Base-by-base conservation (phyloP, 2,888 invertebrate species). In the Phragmatobia fuliginosa region DNA sequence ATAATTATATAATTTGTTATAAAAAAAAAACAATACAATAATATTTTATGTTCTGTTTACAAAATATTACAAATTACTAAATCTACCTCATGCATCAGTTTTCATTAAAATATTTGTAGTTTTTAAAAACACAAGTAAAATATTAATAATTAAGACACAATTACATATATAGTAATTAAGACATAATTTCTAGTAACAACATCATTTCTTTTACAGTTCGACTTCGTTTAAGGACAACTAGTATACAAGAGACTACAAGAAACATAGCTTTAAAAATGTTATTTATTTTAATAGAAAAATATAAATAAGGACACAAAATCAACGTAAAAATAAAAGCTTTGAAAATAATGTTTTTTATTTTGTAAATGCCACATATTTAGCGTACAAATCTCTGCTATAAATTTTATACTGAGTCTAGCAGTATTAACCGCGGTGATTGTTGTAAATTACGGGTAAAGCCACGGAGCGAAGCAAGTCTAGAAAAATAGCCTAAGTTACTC, bases 141-240 rank as follows among this genome's bases (percentile, higher is more conserved):
- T n/a, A 2, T 49, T 8, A n/a, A 21, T 45, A 45, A 1, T 45
- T 21, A 45, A 45, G 18, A 45, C 45, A 45, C 7, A 45, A 2
- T 8, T 7, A 21, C 18, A 18, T 21, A 21, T 33, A 3, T 33
- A 33, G n/a, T 49, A 18, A 10, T 21, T 52, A 4, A 4, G 5
- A 16, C 7, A 25, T 28, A 28, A 6, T 6, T 28, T 28, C 28
- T 28, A 49, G 11, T 62, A 31, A 52, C 7, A 41, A 31, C 8
- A 2, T 61, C 8, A 67, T 73, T 61, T 67, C 70, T 77, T 64
- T 81, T 84, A 38, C 81, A 85, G 85, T 85, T 85, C 56, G 62
- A 79, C 36, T 73, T 81, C 59, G 52, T 81, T 21, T 81, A 63
- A 64, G 10, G 0, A 52, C 56, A 31, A 41, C 62, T 31, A 41